A percentile compares a stretch with the other conserved stretches of the same genome.
Conservation (phyloP, 2,888 invertebrate genomes). For the Incurvaria masculella region DNA sequence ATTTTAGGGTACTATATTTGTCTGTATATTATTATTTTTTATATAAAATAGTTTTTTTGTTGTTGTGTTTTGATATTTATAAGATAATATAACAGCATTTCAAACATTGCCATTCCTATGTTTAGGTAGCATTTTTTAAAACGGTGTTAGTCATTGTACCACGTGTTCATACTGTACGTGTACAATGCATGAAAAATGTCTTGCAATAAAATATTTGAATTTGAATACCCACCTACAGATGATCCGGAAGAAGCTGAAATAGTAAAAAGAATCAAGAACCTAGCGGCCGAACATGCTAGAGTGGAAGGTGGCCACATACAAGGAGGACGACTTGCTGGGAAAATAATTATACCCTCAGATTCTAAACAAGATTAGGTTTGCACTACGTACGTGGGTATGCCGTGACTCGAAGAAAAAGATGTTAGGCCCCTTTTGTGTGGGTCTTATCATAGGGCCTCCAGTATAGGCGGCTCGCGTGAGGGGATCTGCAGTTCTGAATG, state of each 20-base stretch:
- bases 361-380: slow-evolving; percentile 19
- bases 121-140: too few species aligned
- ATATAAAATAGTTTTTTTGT: too few species aligned
- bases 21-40: too few species aligned
- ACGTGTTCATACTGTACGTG: too few species aligned
- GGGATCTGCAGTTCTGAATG: slow-evolving; percentile 15
- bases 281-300: slow-evolving; percentile 2
- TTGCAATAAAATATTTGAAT: too few species aligned
- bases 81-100: too few species aligned
- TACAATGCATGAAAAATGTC: too few species aligned
- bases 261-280: background rate
- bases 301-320: slow-evolving; percentile 9
- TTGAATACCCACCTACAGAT: too few species aligned
- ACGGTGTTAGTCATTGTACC: too few species aligned
- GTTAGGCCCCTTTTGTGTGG: slow-evolving; percentile 18
- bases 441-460: slow-evolving; percentile 15
- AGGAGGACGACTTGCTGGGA: slow-evolving; percentile 13
- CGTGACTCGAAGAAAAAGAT: slow-evolving; percentile 18
- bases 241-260: background rate
- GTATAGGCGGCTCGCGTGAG: slow-evolving; percentile 15
- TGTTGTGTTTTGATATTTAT: too few species aligned
- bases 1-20: too few species aligned
- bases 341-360: slow-evolving; percentile 13
- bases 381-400: slow-evolving; percentile 17
- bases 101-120: too few species aligned